Base-by-base conservation (phyloP, 2,113 vertebrate species). In the Amazona guildingii region DNA sequence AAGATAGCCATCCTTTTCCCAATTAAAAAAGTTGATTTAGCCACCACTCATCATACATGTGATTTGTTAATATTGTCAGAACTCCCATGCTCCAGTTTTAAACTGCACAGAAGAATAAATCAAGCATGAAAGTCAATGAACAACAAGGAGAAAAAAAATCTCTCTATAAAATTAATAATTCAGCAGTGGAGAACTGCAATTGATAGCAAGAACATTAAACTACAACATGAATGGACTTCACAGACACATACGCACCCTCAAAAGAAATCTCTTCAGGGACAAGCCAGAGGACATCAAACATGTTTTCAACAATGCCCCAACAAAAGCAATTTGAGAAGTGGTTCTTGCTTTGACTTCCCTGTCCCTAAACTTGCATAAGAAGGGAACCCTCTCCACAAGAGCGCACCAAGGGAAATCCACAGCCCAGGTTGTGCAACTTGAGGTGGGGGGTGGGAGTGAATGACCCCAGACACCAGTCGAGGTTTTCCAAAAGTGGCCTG, bases 181-280 rank as follows among this genome's bases (percentile, higher is more conserved):
- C 73, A 92, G 48, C 59, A 94, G 80, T 33, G 21, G 39, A 82
- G 66, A 86, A 92, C 62, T 84, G 62, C 77, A 88, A 62, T 1
- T 82, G 88, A 88, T 52, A 92, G 86, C 57, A 92, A 86, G 64
- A 96, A 74, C 59, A 52, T 91, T 72, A 84, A 93, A 55, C 39
- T 82, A 73, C 48, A 87, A 62, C 10, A 52, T 20, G 16, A 88
- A 74, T 19, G 54, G 86, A 91, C 78, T 82, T 84, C 70, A 61
- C 76, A 92, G 80, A 80, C 61, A 88, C 55, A 55, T 6, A 49
- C 2, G 6, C 21, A 11, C 64, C 78, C 62, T 66, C 2, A 0
- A 49, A 92, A 88, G 44, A 77, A 41, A 61, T 21, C 62, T 76
- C 94, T 69, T 48, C 3, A 91, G 66, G 74, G 62, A 94, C 70